Base-by-base conservation (phyloP, 2,888 invertebrate genomes). In the Drosophila falleni region DNA sequence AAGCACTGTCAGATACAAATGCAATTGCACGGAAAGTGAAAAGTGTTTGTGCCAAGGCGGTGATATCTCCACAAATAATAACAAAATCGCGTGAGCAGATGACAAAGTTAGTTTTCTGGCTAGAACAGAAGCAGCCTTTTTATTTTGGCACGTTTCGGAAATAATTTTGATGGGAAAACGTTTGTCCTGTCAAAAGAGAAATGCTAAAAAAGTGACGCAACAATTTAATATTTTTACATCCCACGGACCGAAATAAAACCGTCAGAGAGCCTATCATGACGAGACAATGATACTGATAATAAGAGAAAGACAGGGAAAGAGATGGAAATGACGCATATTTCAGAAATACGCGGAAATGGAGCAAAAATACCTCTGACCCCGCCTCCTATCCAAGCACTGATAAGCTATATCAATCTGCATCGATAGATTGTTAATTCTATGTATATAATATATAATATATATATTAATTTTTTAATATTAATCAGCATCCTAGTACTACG, bases 121-220 rank as follows among this genome's bases (percentile, higher is more conserved):
- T n/a, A 54, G 16, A 53, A 42, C 49, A 46, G 4, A 58, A 60
- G 10, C 1, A 44, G 31, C 29, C 37, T 19, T 56, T 37, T 47
- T 13, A 29, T 54, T 58, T 74, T 59, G 66, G 54, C 78, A 71
- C 78, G 78, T 78, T 64, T 61, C 71, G 44, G 63, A 35, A 47
- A 71, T 71, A 74, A 47, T 41, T 11, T 59, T 31, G 49, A 60
- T 33, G 51, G 59, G 35, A 46, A 54, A 61, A 23, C 23, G 46
- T 37, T 64, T 62, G 64, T 47, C 55, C 62, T 73, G 59, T 50
- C 63, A 47, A 29, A 72, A 41, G 67, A 19, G 23, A 71, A 77
- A 75, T 75, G 81, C 60, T 74, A 55, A 71, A 63, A 39, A 35
- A 59, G 58, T 83, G 82, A 87, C 87, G 82, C 81, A 87, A 83